Base-by-base conservation (phyloP, 2,113 vertebrate genomes). In the Tetrax tetrax region DNA sequence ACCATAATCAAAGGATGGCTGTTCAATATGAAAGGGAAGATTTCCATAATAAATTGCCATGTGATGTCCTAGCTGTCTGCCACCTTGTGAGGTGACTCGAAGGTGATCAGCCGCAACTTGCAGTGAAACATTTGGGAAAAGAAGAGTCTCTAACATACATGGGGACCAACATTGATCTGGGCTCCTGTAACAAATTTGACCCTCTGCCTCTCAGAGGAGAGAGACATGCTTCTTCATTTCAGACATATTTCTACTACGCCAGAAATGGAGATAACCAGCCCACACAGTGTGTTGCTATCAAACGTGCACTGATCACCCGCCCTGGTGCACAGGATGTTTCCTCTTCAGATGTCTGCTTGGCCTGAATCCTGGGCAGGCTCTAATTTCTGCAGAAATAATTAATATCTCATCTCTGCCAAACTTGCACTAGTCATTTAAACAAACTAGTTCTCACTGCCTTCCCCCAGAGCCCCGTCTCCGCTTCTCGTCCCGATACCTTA, bases 341-440 rank as follows among this genome's bases (percentile, higher is more conserved):
- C 91, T 95, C 96, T 94, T 94, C 89, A 83, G 57, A 61, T 76
- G 74, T 87, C 91, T 95, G 75, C 76, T 89, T 95, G 95, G 88
- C 90, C 92, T 60, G 33, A 75, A 54, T 84, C 72, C 22, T 72
- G 48, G 41, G 65, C 88, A 75, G 88, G 65, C 94, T 83, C 78
- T 61, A 35, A 72, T 83, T 97, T 93, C 96, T 97, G 92, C 94
- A 95, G 86, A 91, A 97, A 92, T 95, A 92, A 94, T 97, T 95
- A 89, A 84, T 96, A 50, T 69, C 89, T 69, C 12, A 0, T 65
- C 89, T 60, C 91, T 92, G 94, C 87, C 93, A 95, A 87, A 91
- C 81, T 92, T 83, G 57, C 86, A 95, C 72, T 93, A 95, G 80
- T 91, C 90, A 21, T 89, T 94, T 92, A 95, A 96, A 95, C 93